phyloP scores from a whole-genome alignment of 1,140 invertebrate species.

The Rhynchophorus ferrugineus region DNA sequence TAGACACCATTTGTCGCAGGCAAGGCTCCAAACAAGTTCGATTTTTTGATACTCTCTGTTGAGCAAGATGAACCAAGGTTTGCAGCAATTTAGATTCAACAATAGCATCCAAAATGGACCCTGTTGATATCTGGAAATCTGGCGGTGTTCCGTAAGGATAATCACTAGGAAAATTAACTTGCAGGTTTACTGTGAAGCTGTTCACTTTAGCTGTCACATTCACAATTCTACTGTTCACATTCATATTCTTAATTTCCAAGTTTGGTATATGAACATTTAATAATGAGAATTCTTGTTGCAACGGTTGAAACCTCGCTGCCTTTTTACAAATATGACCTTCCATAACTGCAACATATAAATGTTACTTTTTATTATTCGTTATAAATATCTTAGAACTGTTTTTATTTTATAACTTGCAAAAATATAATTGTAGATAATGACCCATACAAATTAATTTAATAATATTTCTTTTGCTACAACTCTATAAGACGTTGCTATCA shows the following conservation, averaged over 20 bases:
- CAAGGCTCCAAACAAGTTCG: constrained; percentile 74
- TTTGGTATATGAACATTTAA: constrained; percentile 82
- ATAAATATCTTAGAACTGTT: too few species aligned
- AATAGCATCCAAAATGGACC: constrained; percentile 45
- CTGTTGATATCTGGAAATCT: constrained; percentile 58
- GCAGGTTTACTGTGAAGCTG: constrained; percentile 64
- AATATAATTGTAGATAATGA: too few species aligned
- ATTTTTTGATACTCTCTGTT: constrained; percentile 67
- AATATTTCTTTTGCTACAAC: too few species aligned
- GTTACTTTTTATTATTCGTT: too few species aligned
- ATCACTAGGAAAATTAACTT: constrained; percentile 69
- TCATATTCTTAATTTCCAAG: constrained; percentile 66
- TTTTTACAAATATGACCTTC: constrained; percentile 3
- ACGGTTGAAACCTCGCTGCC: constrained; percentile 36
- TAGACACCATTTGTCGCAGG: constrained; percentile 62
- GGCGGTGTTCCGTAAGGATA: constrained; percentile 70
- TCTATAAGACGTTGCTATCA: too few species aligned
- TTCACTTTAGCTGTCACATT: constrained; percentile 67
- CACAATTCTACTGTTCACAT: constrained; percentile 62
- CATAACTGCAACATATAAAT: neutral
- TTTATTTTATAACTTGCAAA: too few species aligned
- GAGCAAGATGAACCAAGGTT: constrained; percentile 64
- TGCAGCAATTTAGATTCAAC: constrained; percentile 56
- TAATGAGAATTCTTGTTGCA: constrained; percentile 82
- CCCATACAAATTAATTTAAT: too few species aligned